A percentile compares a stretch with the other conserved stretches of the same genome.
Conservation (phyloP, 2,113 vertebrate species). For the Ctenomys sociabilis region DNA sequence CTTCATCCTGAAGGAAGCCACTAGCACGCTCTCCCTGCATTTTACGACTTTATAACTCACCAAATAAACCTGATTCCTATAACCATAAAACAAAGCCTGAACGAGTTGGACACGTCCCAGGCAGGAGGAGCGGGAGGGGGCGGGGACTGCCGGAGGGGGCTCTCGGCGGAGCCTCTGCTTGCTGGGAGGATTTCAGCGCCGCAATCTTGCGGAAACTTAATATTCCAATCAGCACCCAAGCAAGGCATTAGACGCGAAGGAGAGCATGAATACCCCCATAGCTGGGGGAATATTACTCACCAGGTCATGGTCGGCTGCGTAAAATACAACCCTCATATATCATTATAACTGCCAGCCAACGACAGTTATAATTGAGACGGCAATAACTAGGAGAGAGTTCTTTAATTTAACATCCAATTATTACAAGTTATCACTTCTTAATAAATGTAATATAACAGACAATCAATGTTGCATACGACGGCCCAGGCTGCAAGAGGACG, state of each 20-base stretch:
- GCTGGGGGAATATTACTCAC: slow-evolving; percentile 96
- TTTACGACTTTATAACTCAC: slow-evolving; percentile 89
- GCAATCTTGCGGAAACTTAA: slow-evolving; percentile 89
- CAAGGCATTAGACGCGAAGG: slow-evolving; percentile 90
- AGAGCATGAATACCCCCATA: slow-evolving; percentile 92
- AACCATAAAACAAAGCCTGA: slow-evolving; percentile 91
- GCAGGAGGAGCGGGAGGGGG: slow-evolving; percentile 72
- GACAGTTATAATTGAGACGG: slow-evolving; percentile 99
- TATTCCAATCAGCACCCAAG: slow-evolving; percentile 92
- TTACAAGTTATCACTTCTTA: slow-evolving; percentile 99
- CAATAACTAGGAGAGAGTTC: slow-evolving; percentile 98
- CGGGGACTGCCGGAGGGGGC: slow-evolving; percentile 85
- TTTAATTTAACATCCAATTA: slow-evolving; percentile 99
- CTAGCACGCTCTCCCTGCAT: slow-evolving; percentile 80
- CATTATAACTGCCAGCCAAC: slow-evolving; percentile 99
- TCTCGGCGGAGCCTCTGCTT: slow-evolving; percentile 78
- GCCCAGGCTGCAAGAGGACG: slow-evolving; percentile 89
- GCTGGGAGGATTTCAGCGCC: slow-evolving; percentile 84
- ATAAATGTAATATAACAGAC: slow-evolving; percentile 99
- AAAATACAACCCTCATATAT: slow-evolving; percentile 99
- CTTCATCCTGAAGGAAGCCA: slow-evolving; percentile 85
- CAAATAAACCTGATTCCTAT: slow-evolving; percentile 90
- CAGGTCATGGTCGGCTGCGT: slow-evolving; percentile 95
- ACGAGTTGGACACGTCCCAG: slow-evolving; percentile 88
- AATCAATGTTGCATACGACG: slow-evolving; percentile 99